Base-by-base conservation (phyloP, 92 coral and sea anemone genomes). In the Heteractis magnifica region DNA sequence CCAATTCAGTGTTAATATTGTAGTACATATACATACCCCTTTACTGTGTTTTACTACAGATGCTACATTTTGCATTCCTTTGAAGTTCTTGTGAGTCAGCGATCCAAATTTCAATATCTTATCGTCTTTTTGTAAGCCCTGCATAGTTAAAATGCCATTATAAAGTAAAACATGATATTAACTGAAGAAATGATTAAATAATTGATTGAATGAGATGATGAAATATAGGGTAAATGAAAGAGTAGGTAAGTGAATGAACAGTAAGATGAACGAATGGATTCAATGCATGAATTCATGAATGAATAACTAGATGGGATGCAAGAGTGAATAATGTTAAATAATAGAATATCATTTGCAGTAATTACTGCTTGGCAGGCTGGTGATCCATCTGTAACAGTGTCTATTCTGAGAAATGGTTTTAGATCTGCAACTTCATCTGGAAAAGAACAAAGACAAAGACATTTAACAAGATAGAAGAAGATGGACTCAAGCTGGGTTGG, bases 321-420 rank as follows among this genome's bases (percentile, higher is more conserved):
- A 50, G 48, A 34, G 70, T 8, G 0, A 10, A 65, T 65, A 6
- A 68, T 20, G 49, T 9, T 52, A 51, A 77, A 0, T 3, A 23
- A 76, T 48, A 51, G 21, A 53, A 44, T 60, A 18, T 19, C 26
- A 87, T n/a, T 21, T 7, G 21, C 49, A 52, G 59, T 56, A 49
- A 72, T 58, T 86, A 95, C 98, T 51, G 98, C 98, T 83, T 86
- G 86, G 73, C 93, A 92, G 34, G 98, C 97, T 11, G 98, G 98
- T 59, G 98, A 95, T 34, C 92, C 92, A 16, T 92, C 84, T 68
- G 94, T 81, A 16, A 95, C 95, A n/a, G 93, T 82, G 34, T 94
- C 91, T 14, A 95, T 95, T 84, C 72, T 81, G 4, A 95, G 92
- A 65, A 95, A 95, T 21, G 95, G 93, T 51, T 14, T 78, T 23